A percentile compares a stretch with the other conserved stretches of the same genome.
These are phyloP conservation scores for Sinelater perroti DNA, from an alignment of 2,888 invertebrate species.

Conservation along the genomic window DNA sequence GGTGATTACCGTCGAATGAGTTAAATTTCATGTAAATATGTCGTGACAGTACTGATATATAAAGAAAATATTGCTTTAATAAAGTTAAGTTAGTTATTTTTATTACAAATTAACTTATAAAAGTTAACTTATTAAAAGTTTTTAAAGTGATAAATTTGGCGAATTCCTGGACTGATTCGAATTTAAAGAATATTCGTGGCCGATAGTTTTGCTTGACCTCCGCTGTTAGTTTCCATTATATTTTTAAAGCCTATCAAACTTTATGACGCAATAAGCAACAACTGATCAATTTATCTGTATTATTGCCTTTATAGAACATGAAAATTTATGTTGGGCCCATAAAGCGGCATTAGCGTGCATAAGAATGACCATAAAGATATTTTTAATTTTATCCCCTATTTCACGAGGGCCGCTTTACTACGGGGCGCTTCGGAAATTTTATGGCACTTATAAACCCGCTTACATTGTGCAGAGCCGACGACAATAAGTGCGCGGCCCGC, in stretches of 20 bases:
- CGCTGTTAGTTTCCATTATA: too few species aligned
- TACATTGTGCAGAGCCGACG: background rate
- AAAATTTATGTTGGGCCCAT: slow-evolving; percentile 17
- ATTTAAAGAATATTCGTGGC: too few species aligned
- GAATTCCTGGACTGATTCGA: too few species aligned
- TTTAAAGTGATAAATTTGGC: too few species aligned
- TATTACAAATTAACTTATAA: too few species aligned
- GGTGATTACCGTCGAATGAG: too few species aligned
- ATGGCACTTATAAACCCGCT: slow-evolving; percentile 3
- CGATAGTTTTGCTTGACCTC: too few species aligned
- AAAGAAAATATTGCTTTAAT: too few species aligned
- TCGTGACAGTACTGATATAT: too few species aligned
- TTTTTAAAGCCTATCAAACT: slow-evolving; percentile 7
- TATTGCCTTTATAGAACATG: slow-evolving; percentile 17
- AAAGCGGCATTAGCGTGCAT: slow-evolving; percentile 6
- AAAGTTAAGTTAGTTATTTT: too few species aligned
- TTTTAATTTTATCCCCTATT: slow-evolving; percentile 24
- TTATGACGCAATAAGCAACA: slow-evolving; percentile 2
- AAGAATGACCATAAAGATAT: slow-evolving; percentile 16
- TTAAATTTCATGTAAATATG: too few species aligned
- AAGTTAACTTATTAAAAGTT: too few species aligned
- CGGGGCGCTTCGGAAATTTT: slow-evolving; percentile 7
- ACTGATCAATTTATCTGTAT: slow-evolving; percentile 16
- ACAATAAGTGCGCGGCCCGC: background rate
- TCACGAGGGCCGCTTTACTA: slow-evolving; percentile 10